Base-by-base conservation (phyloP, 2,113 vertebrate species). In the Gymnorhina tibicen region DNA sequence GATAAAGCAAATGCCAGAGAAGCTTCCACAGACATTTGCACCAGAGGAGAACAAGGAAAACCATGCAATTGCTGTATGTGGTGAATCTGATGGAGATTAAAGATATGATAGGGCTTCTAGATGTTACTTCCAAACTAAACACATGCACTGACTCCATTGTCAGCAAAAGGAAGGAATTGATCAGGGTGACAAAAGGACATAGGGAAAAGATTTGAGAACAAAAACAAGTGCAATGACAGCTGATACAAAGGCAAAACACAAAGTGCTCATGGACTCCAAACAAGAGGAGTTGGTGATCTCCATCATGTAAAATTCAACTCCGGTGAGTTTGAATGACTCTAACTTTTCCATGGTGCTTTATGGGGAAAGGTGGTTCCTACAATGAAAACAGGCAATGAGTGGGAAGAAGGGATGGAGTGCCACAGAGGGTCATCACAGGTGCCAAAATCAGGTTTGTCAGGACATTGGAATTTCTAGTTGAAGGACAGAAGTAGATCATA, bases 21-120 rank as follows among this genome's bases (percentile, higher is more conserved):
- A 85, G 30, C 8, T 76, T 82, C 41, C 3, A 2, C 53, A 76
- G 74, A 59, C n/a, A 41, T 56, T 56, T 87, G 62, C 24, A 62
- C 39, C 17, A 73, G 35, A 78, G 50, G 14, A 59, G 47, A 86
- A 62, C 16, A 91, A 63, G 47, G 44, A 78, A 66, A 87, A 22
- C 10, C 1, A 0, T 23, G 33, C 16, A 68, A 21, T 53, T 35
- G 5, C 37, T 28, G 6, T 9, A 14, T 18, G 49, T 0, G 0
- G 42, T 70, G 58, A 44, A 53, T 63, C 47, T 35, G 63, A 62
- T 56, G 21, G 72, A 52, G 30, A 83, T 62, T 62, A 35, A 74
- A 86, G 58, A 35, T 52, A 69, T 6, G 39, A 85, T 42, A 60
- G 7, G 33, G 69, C n/a, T 32, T 85, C 69, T 58, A 75, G 42